phyloP scores from a whole-genome alignment of 2,113 vertebrate species.

The Tetraodon nigroviridis region DNA sequence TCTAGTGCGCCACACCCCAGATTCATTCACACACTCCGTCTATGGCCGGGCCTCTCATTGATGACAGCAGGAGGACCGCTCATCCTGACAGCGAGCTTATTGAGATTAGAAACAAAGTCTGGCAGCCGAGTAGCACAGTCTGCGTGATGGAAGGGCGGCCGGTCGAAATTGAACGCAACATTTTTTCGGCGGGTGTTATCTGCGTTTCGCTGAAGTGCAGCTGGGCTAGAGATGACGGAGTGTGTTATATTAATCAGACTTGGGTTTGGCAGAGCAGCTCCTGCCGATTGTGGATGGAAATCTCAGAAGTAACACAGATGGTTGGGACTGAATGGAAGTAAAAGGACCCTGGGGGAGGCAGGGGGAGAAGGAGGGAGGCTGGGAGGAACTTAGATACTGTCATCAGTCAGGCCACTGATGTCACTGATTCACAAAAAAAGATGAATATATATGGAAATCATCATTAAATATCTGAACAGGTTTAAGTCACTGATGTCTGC shows the following conservation, averaged over 20 bases:
- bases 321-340: constrained; percentile 30
- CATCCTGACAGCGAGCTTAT: constrained; percentile 9
- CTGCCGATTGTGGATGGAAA: constrained; percentile 27
- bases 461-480: not conserved
- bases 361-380: constrained; percentile 15
- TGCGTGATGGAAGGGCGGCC: constrained; percentile 13
- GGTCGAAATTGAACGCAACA: not conserved
- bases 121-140: constrained; percentile 19
- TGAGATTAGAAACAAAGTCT: constrained; percentile 6
- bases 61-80: constrained; percentile 41
- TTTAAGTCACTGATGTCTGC: too few species aligned
- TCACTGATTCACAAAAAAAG: constrained; percentile 18
- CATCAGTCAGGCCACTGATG: constrained; percentile 48
- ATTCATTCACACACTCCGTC: constrained; percentile 64
- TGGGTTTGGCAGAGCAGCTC: constrained; percentile 14
- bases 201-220: constrained; percentile 1
- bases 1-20: constrained; percentile 57
- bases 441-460: not conserved
- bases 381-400: constrained; percentile 26
- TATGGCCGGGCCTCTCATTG: constrained; percentile 60
- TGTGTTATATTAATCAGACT: constrained; percentile 15
- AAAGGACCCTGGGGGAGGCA: constrained; percentile 29
- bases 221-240: not conserved
- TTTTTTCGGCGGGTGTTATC: constrained; percentile 6
- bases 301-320: constrained; percentile 17